Percentiles rank a stretch among this genome's conserved stretches.
These are phyloP conservation scores for Lordiphosa mommai DNA, from an alignment of 1,140 invertebrate species.

Conservation along the genomic window DNA sequence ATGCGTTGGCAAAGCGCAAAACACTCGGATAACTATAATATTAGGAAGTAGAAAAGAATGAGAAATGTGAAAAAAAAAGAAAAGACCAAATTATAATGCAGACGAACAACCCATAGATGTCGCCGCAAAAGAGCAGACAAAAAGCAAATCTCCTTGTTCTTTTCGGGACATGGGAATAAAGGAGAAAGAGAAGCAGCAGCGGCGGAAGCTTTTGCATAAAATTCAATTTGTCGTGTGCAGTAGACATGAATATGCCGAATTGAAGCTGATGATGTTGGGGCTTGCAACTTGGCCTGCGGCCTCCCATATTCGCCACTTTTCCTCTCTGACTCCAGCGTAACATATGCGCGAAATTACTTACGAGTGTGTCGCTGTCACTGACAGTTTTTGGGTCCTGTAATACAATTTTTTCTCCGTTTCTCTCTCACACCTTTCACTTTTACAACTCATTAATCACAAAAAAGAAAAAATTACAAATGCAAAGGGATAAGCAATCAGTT, in stretches of 20 bases:
- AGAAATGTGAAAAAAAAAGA: conserved; percentile 35
- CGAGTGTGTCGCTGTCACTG: conserved; percentile 48
- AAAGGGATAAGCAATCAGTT: conserved; percentile 24
- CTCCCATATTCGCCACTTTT: conserved; percentile 19
- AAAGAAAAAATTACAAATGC: conserved; percentile 10
- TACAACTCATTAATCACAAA: conserved; percentile 63
- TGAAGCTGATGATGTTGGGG: conserved; percentile 17
- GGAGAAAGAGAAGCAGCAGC: conserved; percentile 8
- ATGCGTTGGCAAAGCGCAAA: conserved; percentile 52
- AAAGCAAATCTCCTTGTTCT: conserved; percentile 13
- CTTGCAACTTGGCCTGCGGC: conserved; percentile 27
- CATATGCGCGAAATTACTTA: conserved; percentile 76
- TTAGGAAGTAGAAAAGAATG: conserved; percentile 17
- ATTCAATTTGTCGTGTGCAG: conserved; percentile 77
- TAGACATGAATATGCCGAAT: conserved; percentile 71
- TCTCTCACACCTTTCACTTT: conserved; percentile 65
- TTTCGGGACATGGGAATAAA: conserved; percentile 15
- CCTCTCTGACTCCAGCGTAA: conserved; percentile 27
- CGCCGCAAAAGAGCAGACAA: conserved; percentile 18
- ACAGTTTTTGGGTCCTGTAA: conserved; percentile 50
- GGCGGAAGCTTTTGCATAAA: conserved; percentile 68
- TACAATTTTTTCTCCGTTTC: conserved; percentile 34
- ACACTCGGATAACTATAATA: conserved; percentile 48
- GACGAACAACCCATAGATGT: conserved; percentile 50
- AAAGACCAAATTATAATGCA: conserved; percentile 64